Conservation (phyloP, 2,888 invertebrate genomes). For the Lampropteryx suffumata region DNA sequence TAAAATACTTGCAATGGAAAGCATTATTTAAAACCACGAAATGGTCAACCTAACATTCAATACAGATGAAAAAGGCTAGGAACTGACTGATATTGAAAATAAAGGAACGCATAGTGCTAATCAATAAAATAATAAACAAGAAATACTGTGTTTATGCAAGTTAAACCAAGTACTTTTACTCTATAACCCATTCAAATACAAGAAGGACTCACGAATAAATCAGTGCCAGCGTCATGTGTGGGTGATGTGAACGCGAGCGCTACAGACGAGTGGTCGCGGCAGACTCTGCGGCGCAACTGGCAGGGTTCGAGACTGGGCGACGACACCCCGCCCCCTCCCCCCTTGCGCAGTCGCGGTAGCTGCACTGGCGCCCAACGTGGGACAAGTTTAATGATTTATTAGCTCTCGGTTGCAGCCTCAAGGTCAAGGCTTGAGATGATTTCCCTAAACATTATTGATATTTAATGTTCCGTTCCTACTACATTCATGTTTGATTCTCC, state of each 20-base stretch:
- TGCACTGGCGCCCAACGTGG: constrained; percentile 67
- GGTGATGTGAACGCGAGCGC: constrained; percentile 47
- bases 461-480: no score
- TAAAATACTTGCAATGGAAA: no score
- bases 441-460: not conserved
- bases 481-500: no score
- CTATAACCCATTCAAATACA: constrained; percentile 45
- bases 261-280: constrained; percentile 56
- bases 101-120: no score
- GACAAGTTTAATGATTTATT: constrained; percentile 39
- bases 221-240: constrained; percentile 59
- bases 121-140: no score
- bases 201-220: constrained; percentile 62
- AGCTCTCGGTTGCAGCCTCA: constrained; percentile 27
- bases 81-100: no score
- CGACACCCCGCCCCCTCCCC: constrained; percentile 31
- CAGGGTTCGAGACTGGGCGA: constrained; percentile 44
- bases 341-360: constrained; percentile 49
- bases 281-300: constrained; percentile 74
- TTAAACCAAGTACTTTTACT: not conserved
- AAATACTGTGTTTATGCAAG: no score
- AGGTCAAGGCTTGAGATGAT: constrained; percentile 16
- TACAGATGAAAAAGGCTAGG: no score
- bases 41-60: no score
- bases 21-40: no score